Evolutionary conservation across 53 echinoderm and acorn worm species (phyloP), one percentile per base, ranked within the genome.

Genomic region (Actinopyga echinites): DNA sequence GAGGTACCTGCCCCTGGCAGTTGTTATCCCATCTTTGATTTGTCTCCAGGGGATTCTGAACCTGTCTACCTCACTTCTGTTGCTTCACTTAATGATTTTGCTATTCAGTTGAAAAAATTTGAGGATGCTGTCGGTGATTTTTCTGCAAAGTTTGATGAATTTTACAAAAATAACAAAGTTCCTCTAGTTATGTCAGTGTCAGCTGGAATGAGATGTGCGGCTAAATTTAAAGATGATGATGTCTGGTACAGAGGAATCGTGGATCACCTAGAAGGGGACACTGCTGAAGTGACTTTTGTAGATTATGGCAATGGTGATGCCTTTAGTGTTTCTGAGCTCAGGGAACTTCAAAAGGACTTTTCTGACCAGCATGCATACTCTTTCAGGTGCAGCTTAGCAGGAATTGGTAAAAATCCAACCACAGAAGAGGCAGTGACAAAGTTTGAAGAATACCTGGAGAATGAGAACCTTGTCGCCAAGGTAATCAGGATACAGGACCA

Each of bases 291-390:
- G 6, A 63, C 43, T 21, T 99, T 95, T 66, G 83, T 94, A 8
- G 95, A 99, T 71, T 99, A 99, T 83, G 99, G 99, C 44, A 97
- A 99, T 68, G 69, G 86, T 1, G 99, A 99, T 82, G 22, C 75
- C 23, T 79, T 95, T 35, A 31, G 80, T 30, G 38, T 43, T 17
- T 49, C 56, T 10, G 38, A 86, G 11, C 69, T 99, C 54, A 91
- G 81, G 69, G 80, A 80, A 80, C 81, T 80, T 22, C 60, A 80
- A 12, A 32, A 38, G 45, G 34, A 61, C 34, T 80, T 80, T 57
- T 26, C 19, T 33, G 81, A 58, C 31, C 60, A 80, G 8, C 81
- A 59, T 42, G 25, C 57, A 44, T 80, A 60, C 60, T 80, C 81
- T 28, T 62, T 80, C 81, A 59, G 40, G 63, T 80, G 81, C 22